Base-by-base conservation (phyloP, 2,888 invertebrate genomes). In the Sarcophaga rosellei region DNA sequence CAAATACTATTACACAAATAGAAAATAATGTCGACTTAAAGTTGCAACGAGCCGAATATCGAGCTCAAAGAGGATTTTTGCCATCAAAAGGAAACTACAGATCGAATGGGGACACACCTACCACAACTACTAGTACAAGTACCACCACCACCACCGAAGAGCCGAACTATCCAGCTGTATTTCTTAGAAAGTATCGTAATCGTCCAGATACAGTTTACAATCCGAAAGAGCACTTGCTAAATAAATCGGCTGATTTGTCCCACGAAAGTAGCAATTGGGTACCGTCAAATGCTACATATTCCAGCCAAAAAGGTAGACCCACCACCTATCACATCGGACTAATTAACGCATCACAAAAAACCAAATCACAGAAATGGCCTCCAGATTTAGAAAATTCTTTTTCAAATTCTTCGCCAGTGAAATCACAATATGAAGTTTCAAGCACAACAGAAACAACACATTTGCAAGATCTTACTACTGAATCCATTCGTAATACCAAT, bases 91-190 rank as follows among this genome's bases (percentile, higher is more conserved):
- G 10, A 11, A 78, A 8, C 59, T 78, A 81, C n/a, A 62, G 61
- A 20, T 25, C 35, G 5, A 59, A 53, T 23, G 35, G 15, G 23
- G 76, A 65, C 17, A 75, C 17, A 15, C 70, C 59, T 47, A 63
- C 70, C 25, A 80, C 73, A 62, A 70, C 82, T 35, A 75, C 20
- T 25, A 77, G 35, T 25, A 47, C 63, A 70, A 76, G 45, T 20
- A 61, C 70, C 0, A 70, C 73, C 0, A 89, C 84, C 15, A 91
- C 90, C 23, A 91, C 91, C 3, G 92, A 92, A 62, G 79, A 88
- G 4, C 92, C 92, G 10, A 92, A 92, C 72, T 92, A 92, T 88
- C 92, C 92, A 0, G 88, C 90, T 0, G 83, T 88, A 10, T 93
- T 90, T 81, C 86, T 93, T 0, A 90, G 90, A 77, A 90, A 89